Conservation (phyloP, 2,888 invertebrate genomes). For the Heliconius erato region DNA sequence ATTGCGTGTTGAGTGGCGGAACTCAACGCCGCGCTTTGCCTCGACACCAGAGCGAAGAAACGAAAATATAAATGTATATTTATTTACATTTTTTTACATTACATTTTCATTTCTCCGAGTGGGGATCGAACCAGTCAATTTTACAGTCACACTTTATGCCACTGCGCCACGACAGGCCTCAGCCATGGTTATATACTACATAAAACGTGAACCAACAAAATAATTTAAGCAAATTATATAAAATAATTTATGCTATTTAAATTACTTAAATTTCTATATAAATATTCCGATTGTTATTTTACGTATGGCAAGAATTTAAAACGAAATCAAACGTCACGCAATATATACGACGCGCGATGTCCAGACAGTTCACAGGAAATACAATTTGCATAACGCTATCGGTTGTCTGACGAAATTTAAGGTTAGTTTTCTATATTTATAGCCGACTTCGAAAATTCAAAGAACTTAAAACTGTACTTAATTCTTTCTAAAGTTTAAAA, state of each 20-base stretch:
- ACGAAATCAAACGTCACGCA: conserved; percentile 63
- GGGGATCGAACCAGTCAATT: too few relatives aligned
- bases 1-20: too few relatives aligned
- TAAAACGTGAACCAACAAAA: conserved; percentile 65
- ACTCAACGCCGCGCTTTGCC: too few relatives aligned
- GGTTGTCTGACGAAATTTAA: conserved; percentile 73
- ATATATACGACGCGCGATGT: conserved; percentile 62
- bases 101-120: too few relatives aligned
- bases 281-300: conserved; percentile 57
- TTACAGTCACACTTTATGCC: too few relatives aligned
- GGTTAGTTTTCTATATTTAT: conserved; percentile 68
- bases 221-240: conserved; percentile 60
- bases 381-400: conserved; percentile 80
- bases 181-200: too few relatives aligned
- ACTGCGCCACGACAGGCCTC: too few relatives aligned
- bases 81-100: too few relatives aligned
- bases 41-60: too few relatives aligned
- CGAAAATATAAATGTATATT: too few relatives aligned
- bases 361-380: conserved; percentile 72
- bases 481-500: background rate
- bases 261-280: conserved; percentile 76
- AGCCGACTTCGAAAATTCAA: conserved; percentile 62
- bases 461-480: conserved; percentile 51
- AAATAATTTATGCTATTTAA: background rate
- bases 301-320: conserved; percentile 39